Evolutionary conservation across 2,113 vertebrate species (phyloP), one percentile per base, ranked within the genome.

Genomic region (Ameiurus melas): DNA sequence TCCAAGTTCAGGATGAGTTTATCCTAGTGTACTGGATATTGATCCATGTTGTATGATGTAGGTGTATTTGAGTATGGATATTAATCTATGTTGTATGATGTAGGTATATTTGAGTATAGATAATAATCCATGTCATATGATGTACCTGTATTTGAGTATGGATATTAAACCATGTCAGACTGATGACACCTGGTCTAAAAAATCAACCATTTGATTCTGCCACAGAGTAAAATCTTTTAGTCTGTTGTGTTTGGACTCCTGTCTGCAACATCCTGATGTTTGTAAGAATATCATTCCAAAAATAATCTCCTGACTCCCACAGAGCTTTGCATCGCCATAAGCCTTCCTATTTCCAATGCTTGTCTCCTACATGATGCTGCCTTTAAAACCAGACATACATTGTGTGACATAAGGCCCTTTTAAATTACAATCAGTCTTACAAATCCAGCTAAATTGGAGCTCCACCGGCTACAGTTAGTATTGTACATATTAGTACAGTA

Each of bases 281-380:
- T 93, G 94, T 87, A 85, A 88, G 88, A 91, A 91, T 93, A 93
- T 92, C 86, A 88, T 89, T 86, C 91, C 89, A 89, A 91, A 95
- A 94, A 94, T 94, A 94, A 93, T 89, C 89, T 92, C 92, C 93
- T 87, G 87, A 90, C 87, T 88, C 84, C 66, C 88, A 87, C 88
- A 14, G 80, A 75, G 70, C 70, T 60, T 60, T n/a, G 36, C 33
- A 73, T 36, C 47, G 6, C 51, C 30, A 58, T 17, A 57, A 39
- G 22, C 70, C 22, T 85, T 20, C 85, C 53, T 30, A 39, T 30
- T 66, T 8, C 17, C 60, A 36, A n/a, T 33, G 17, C 6, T 81
- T 51, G 27, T 60, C 30, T 80, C 39, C 33, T 14, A 55, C 47
- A 51, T 4, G 30, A 70, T 9, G 8, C 5, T 71, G n/a, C 66